Evolutionary conservation across 2,113 vertebrate genomes (phyloP), one percentile per base, ranked within the genome.

Genomic region (Falcunculus frontatus): DNA sequence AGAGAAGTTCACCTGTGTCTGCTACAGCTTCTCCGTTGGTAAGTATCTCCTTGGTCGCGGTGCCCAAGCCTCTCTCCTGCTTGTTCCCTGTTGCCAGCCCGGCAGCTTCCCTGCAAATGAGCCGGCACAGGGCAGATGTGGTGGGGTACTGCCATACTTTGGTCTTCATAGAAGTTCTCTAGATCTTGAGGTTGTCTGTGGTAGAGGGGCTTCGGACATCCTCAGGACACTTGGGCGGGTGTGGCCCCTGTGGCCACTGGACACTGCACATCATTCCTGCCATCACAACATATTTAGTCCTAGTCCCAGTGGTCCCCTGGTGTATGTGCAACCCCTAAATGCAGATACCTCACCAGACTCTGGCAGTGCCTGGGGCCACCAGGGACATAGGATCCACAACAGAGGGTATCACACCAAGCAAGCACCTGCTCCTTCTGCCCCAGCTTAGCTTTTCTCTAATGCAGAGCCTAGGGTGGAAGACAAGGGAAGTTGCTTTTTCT

Each of bases 121-220:
- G 6, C 7, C 55, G 41, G 25, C 20, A 0, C 1, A n/a, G 11
- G 0, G 0, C 6, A 23, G 30, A 16, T 41, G 6, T 8, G 0
- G 0, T 16, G 1, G 2, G 2, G 1, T 84, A 17, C 32, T 6
- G 19, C 46, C 1, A 1, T 72, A 3, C 6, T 63, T 55, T 5
- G 2, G 2, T 52, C 29, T 50, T 55, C 4, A 0, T 6, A 6
- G 4, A 72, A 19, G 3, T 56, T 42, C 12, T 67, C 33, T 50
- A 1, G 1, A 9, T 82, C 35, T 42, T 39, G 12, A 20, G 12
- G 5, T 9, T 74, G 1, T 29, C n/a, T 62, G 0, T 47, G 6
- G 15, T 22, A 13, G 13, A 41, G 37, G 2, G 13, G 16, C 5
- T 77, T 52, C 49, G 10, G 17, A 7, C 10, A 32, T 23, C 6